phyloP scores from a whole-genome alignment of 1,140 invertebrate species.

The Ips typographus region DNA sequence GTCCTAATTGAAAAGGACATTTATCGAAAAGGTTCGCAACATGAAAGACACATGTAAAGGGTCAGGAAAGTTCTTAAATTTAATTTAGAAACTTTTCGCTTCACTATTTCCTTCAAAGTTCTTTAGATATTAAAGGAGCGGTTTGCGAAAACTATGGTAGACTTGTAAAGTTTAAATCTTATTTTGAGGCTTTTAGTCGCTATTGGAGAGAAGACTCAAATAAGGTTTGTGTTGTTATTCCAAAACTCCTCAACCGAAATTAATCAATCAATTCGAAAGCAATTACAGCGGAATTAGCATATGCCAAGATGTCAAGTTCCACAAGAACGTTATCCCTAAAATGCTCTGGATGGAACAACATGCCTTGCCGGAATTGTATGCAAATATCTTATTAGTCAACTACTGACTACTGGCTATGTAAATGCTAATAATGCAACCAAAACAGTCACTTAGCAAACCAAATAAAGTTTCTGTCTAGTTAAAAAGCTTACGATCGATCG shows the following conservation, averaged over 20 bases:
- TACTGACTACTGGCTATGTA: background rate
- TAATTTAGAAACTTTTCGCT: conserved; percentile 45
- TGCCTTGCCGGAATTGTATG: background rate
- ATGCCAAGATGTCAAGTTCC: background rate
- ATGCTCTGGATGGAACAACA: background rate
- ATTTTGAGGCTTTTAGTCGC: conserved; percentile 2
- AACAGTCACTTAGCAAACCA: background rate
- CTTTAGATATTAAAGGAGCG: conserved; percentile 35
- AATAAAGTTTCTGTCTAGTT: background rate
- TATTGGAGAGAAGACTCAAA: background rate
- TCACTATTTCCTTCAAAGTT: conserved; percentile 30
- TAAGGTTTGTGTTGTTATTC: background rate
- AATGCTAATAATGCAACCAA: background rate
- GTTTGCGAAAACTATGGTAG: conserved; percentile 41
- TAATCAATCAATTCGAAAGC: background rate
- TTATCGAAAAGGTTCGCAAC: conserved; percentile 20
- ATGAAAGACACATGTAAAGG: conserved; percentile 43
- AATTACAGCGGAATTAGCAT: background rate
- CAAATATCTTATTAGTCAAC: background rate
- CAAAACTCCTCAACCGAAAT: background rate
- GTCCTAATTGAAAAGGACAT: conserved; percentile 24
- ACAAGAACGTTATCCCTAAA: no score
- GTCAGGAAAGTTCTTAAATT: conserved; percentile 40
- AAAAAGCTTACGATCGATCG: background rate
- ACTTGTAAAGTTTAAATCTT: conserved; percentile 38